Conservation (phyloP, 2,113 vertebrate species). For the Barnardius zonarius region DNA sequence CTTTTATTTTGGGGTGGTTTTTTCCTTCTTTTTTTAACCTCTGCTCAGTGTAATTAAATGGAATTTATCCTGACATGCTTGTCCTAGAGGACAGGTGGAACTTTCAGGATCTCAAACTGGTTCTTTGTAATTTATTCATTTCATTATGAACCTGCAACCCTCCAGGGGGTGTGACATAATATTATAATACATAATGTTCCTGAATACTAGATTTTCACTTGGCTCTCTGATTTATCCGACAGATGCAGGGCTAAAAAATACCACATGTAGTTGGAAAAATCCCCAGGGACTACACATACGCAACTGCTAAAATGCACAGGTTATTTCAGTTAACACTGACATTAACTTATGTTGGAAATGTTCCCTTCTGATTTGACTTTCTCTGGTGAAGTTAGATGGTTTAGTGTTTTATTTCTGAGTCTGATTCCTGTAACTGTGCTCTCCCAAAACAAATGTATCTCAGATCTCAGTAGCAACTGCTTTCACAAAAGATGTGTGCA, state of each 20-base stretch:
- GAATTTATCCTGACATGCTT: conserved; percentile 17
- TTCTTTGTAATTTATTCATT: conserved; percentile 56
- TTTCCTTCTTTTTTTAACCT: background rate
- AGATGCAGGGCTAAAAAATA: background rate
- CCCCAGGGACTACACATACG: background rate
- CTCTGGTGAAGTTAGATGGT: background rate
- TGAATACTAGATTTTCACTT: conserved; percentile 3
- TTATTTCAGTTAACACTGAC: conserved; percentile 11
- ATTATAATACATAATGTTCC: conserved; percentile 10
- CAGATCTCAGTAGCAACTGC: background rate
- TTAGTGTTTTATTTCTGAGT: background rate
- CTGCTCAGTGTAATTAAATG: conserved; percentile 11
- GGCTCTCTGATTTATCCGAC: conserved; percentile 19
- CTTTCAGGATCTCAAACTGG: background rate
- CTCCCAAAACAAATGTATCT: background rate
- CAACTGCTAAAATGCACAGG: background rate
- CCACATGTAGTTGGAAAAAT: conserved; percentile 3
- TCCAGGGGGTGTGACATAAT: conserved; percentile 16
- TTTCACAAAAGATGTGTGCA: background rate
- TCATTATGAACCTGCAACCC: conserved; percentile 37
- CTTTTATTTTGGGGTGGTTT: background rate
- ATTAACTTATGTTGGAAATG: background rate
- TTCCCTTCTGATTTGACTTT: background rate
- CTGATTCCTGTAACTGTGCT: background rate
- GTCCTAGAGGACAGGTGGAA: conserved; percentile 34